phyloP scores from a whole-genome alignment of 92 coral and sea anemone species.

The Diadumene lineata region DNA sequence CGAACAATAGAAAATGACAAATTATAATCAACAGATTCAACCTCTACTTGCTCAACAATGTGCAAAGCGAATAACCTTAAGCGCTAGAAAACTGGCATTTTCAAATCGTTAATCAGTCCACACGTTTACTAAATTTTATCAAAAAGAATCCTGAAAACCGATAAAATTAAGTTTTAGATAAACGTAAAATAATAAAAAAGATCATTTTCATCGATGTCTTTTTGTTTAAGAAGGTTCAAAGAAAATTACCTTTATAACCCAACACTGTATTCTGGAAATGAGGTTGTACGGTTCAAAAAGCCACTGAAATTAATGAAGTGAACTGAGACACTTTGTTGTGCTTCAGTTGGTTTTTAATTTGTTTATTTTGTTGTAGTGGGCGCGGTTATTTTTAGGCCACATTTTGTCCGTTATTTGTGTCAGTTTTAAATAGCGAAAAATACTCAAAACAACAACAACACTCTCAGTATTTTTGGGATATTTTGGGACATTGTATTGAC shows the following conservation, averaged over 20 bases:
- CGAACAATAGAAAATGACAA: slow-evolving; percentile 18
- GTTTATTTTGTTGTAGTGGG: slow-evolving; percentile 68
- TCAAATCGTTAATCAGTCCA: no score
- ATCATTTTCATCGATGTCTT: no score
- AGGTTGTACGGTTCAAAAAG: no score
- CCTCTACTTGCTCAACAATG: no score
- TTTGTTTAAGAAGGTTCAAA: no score
- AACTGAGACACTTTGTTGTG: background rate
- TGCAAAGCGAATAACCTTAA: no score
- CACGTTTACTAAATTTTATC: background rate
- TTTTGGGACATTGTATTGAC: no score
- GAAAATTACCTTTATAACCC: no score
- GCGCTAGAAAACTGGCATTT: no score
- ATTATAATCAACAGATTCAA: background rate
- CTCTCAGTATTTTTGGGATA: no score
- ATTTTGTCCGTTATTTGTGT: slow-evolving; percentile 20
- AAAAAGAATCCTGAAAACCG: background rate
- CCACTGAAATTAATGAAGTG: slow-evolving; percentile 24
- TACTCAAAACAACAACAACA: background rate
- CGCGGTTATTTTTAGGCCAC: slow-evolving; percentile 35
- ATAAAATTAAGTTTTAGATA: background rate
- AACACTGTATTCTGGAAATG: no score
- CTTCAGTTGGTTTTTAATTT: slow-evolving; percentile 40
- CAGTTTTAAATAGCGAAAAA: slow-evolving; percentile 9
- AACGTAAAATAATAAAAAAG: slow-evolving; percentile 5